phyloP scores from a whole-genome alignment of 1,140 invertebrate species.

The Cephus cinctus region DNA sequence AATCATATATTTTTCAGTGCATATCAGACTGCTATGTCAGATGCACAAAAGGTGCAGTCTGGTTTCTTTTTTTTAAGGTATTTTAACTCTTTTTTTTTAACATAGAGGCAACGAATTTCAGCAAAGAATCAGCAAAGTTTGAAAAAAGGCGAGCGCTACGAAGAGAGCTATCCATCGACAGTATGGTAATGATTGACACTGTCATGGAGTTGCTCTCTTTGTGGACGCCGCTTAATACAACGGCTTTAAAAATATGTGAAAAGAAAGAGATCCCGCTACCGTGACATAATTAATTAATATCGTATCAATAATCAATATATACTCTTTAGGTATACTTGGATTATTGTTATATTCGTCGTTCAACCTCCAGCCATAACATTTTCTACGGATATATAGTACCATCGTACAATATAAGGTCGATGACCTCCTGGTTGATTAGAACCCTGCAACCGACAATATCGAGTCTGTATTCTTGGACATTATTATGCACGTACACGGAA shows the following conservation, averaged over 20 bases:
- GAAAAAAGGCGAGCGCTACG: slow-evolving; percentile 55
- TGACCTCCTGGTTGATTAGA: not conserved
- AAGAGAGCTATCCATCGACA: slow-evolving; percentile 72
- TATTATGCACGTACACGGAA: not conserved
- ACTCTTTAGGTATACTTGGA: not conserved
- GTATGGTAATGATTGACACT: slow-evolving; percentile 62
- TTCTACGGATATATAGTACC: not conserved
- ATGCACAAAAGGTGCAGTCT: not conserved
- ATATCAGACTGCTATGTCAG: too few relatives aligned
- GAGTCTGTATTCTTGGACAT: not conserved
- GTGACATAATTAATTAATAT: not conserved
- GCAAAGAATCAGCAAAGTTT: too few relatives aligned
- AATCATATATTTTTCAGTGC: too few relatives aligned
- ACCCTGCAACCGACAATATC: not conserved
- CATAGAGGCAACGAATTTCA: too few relatives aligned
- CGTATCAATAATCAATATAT: not conserved
- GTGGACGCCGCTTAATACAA: slow-evolving; percentile 56
- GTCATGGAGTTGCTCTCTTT: slow-evolving; percentile 72
- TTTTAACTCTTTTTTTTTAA: too few relatives aligned
- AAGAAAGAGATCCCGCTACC: not conserved
- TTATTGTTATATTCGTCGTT: not conserved
- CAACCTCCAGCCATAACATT: not conserved
- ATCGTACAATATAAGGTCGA: not conserved
- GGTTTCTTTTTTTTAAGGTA: too few relatives aligned
- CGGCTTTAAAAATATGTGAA: slow-evolving; percentile 12